These are phyloP conservation scores for Melanotaenia boesemani DNA, from an alignment of 2,797 vertebrate species.

Conservation along the genomic window DNA sequence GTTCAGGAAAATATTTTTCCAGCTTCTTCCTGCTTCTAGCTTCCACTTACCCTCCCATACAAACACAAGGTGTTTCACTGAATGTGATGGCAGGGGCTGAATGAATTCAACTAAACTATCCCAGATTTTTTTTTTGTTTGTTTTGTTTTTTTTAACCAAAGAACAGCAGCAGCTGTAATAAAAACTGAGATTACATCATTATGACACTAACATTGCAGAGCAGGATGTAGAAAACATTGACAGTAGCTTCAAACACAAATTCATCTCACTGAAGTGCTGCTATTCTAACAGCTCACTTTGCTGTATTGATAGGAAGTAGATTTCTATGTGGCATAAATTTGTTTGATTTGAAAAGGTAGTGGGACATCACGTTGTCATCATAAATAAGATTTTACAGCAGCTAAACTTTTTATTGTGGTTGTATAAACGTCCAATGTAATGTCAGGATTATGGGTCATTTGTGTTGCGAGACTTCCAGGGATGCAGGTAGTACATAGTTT, in stretches of 20 bases:
- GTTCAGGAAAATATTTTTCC: slow-evolving; percentile 38
- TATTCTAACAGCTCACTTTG: neutral
- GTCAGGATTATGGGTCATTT: slow-evolving; percentile 43
- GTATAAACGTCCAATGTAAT: slow-evolving; percentile 8
- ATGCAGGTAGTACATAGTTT: slow-evolving; percentile 43
- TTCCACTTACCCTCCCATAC: slow-evolving; percentile 28
- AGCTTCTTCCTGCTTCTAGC: slow-evolving; percentile 10
- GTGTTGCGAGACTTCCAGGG: slow-evolving; percentile 22
- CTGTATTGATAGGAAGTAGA: neutral
- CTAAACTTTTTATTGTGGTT: neutral
- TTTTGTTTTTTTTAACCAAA: neutral
- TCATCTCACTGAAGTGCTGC: slow-evolving; percentile 5
- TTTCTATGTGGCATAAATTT: neutral
- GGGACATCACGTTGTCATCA: neutral
- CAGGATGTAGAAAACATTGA: slow-evolving; percentile 1
- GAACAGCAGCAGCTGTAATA: slow-evolving; percentile 23
- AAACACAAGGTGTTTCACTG: slow-evolving; percentile 30
- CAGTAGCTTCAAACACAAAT: neutral
- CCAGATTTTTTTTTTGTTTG: neutral
- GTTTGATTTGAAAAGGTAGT: slow-evolving; percentile 19
- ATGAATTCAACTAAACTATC: slow-evolving; percentile 29
- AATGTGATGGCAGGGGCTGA: neutral
- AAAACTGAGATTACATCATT: slow-evolving; percentile 28
- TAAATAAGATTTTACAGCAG: neutral
- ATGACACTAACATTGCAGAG: slow-evolving; percentile 16